Conservation (phyloP, 2,888 invertebrate genomes). For the Tiliacea citrago region DNA sequence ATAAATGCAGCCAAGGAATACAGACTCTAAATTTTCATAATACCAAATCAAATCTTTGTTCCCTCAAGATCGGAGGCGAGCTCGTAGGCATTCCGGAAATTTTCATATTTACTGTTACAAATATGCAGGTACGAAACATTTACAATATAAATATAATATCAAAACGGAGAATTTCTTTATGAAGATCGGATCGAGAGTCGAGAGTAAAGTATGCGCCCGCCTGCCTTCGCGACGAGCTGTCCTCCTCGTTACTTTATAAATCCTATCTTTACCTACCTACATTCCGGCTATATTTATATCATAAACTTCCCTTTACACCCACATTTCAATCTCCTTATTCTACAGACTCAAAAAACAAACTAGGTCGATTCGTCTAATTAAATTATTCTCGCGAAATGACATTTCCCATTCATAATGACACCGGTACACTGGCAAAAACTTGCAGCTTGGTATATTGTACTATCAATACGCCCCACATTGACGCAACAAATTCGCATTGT, state of each 20-base stretch:
- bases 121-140: slow-evolving; percentile 91
- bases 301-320: slow-evolving; percentile 20
- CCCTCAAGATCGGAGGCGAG: slow-evolving; percentile 83
- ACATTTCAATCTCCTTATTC: slow-evolving; percentile 12
- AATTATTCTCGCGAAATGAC: slow-evolving; percentile 51
- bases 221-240: slow-evolving; percentile 77
- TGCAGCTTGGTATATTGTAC: slow-evolving; percentile 64
- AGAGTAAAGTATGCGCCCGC: slow-evolving; percentile 87
- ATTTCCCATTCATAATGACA: slow-evolving; percentile 67
- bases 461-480: slow-evolving; percentile 69
- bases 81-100: slow-evolving; percentile 89
- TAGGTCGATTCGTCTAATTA: slow-evolving; percentile 45
- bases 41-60: slow-evolving; percentile 84
- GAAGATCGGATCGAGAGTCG: slow-evolving; percentile 88
- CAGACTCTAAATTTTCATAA: slow-evolving; percentile 82
- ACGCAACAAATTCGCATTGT: slow-evolving; percentile 70
- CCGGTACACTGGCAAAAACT: slow-evolving; percentile 55
- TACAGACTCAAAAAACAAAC: slow-evolving; percentile 18
- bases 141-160: slow-evolving; percentile 91
- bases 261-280: slow-evolving; percentile 68
- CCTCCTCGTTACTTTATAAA: slow-evolving; percentile 80
- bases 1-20: slow-evolving; percentile 65
- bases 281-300: slow-evolving; percentile 53
- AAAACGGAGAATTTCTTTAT: slow-evolving; percentile 91
- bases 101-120: slow-evolving; percentile 91